phyloP scores from a whole-genome alignment of 2,113 vertebrate species.

The Drymodes brunneopygia region DNA sequence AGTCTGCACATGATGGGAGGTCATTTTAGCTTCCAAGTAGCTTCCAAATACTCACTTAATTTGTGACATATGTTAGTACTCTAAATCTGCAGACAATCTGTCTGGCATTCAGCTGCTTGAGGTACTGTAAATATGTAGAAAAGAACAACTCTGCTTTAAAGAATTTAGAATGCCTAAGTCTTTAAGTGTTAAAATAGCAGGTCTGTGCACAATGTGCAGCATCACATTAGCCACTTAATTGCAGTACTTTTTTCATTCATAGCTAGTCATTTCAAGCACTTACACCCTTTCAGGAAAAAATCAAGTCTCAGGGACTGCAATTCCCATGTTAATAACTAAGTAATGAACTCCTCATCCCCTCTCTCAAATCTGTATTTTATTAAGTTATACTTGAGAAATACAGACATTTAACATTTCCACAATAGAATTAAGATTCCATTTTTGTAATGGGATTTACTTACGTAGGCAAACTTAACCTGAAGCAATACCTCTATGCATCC shows the following conservation, averaged over 20 bases:
- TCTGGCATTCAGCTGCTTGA: not conserved
- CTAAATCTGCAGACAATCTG: not conserved
- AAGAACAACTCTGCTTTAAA: not conserved
- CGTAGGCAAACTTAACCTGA: not conserved
- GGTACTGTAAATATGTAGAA: not conserved
- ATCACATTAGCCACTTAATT: not conserved
- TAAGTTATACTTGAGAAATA: not conserved
- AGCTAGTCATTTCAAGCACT: not conserved
- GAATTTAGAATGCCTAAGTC: not conserved
- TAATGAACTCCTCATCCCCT: accelerated
- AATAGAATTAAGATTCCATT: not conserved
- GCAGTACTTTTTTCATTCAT: not conserved
- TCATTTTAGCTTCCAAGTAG: not conserved
- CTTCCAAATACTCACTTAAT: not conserved
- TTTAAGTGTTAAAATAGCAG: not conserved
- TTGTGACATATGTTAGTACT: not conserved
- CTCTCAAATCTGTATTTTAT: not conserved
- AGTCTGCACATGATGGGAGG: accelerated
- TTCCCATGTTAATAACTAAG: not conserved
- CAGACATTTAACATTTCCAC: not conserved
- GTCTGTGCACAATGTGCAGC: not conserved
- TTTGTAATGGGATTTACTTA: not conserved
- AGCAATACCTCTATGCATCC: not conserved
- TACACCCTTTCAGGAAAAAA: not conserved
- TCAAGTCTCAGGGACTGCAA: not conserved